Evolutionary conservation across 2,797 vertebrate species (phyloP), one percentile per base, ranked within the genome.

Genomic region (Silurus lanzhouensis): DNA sequence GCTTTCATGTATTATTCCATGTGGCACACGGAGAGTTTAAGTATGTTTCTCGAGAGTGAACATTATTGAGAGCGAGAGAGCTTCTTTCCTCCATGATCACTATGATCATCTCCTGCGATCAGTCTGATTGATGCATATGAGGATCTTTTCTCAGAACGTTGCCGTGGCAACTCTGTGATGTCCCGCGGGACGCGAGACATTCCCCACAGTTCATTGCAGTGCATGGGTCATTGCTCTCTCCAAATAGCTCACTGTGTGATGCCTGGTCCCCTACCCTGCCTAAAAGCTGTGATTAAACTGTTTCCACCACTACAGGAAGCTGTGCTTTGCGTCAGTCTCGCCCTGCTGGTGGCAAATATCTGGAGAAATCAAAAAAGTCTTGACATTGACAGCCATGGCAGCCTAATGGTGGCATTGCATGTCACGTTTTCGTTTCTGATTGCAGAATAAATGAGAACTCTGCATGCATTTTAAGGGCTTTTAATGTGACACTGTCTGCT

Each of bases 1-100:
- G 52, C 77, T 48, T 87, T 92, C 84, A 92, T 91, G 88, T 90
- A 83, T 93, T 91, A 92, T 92, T 92, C 90, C 84, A 88, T 88
- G 82, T 91, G 90, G 87, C 87, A 91, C 92, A 88, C 74, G 84
- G 89, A 91, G 84, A 85, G 63, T 91, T 88, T 84, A 88, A 81
- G n/a, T 63, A 84, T 86, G 89, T 90, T 90, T 66, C 84, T 52
- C 3, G 60, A 74, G 48, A 86, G 27, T 20, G 61, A 80, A 31
- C 55, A 57, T 86, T 82, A 68, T 74, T 66, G 63, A 55, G 25
- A 82, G 48, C 14, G 15, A 10, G 12, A 15, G 80, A 68, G 82
- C 63, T 82, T 83, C 74, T 83, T 82, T 74, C 72, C 46, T 64
- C 68, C 10, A 12, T 68, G 82, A 87, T 84, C 82, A 78, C 79